Evolutionary conservation across 1,140 invertebrate genomes (phyloP), one percentile per base, ranked within the genome.

Genomic region (Lasioglossum baleicum): DNA sequence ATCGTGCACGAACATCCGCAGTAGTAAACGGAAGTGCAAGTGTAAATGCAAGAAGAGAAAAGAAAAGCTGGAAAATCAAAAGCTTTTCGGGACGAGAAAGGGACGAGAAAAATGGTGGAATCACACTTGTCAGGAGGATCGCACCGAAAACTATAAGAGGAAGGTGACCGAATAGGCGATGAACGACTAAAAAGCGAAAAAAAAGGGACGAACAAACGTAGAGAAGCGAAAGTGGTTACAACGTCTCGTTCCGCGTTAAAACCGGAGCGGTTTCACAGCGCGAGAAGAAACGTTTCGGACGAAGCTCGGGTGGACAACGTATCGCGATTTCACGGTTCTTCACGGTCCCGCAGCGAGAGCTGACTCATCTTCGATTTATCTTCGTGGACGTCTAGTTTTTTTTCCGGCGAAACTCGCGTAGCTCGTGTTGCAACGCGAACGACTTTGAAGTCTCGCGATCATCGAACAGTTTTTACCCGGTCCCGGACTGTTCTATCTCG

Each of bases 361-460:
- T 63, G 61, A 63, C 61, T 63, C 61, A 63, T 63, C 61, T 63
- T 63, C 61, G 61, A 63, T 63, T 31, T 63, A 63, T 63, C 22
- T 63, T 5, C 3, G 7, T 13, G 61, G 26, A 63, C 61, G 61
- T 31, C 51, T 20, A 3, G 26, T 11, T 22, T 63, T 63, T 35
- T 63, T 31, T 26, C 26, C 26, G 8, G 13, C 15, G 60, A 61
- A 31, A 22, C 22, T 48, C 44, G 44, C 44, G 51, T 7, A 31
- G 13, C 26, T 31, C 61, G 11, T 26, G 61, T 63, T 31, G 60
- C 60, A 35, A 15, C 60, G 26, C 22, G 4, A 48, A 8, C 13
- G 6, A 20, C 6, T n/a, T 53, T 8, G 17, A n/a, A 20, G 5
- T n/a, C 7, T 7, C 56, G 56, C 20, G 56, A n/a, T 20, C 56